A percentile compares a stretch with the other conserved stretches of the same genome.
phyloP scores from a whole-genome alignment of 1,140 invertebrate genomes.

The Leguminivora glycinivorella region DNA sequence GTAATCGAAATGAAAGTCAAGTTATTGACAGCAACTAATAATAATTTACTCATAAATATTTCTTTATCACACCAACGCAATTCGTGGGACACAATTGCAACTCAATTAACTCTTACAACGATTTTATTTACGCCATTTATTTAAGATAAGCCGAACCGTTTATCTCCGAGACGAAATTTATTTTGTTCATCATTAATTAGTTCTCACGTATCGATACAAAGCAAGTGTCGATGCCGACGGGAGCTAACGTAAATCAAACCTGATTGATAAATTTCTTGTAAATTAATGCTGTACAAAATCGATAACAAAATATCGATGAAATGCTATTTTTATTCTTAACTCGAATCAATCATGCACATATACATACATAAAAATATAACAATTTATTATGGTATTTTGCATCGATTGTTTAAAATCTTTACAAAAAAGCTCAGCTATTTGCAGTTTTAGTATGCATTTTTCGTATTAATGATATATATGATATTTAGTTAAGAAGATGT shows the following conservation, averaged over 20 bases:
- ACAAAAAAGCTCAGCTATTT: too few species aligned
- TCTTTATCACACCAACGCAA: neutral
- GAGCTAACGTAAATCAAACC: constrained; percentile 29
- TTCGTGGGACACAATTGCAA: constrained; percentile 12
- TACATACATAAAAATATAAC: too few species aligned
- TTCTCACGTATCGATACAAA: constrained; percentile 32
- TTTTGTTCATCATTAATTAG: constrained; percentile 34
- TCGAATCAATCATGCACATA: too few species aligned
- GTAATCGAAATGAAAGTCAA: neutral
- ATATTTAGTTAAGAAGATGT: too few species aligned
- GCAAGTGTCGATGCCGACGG: constrained; percentile 24
- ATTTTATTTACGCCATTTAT: constrained; percentile 12
- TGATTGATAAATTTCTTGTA: constrained; percentile 30
- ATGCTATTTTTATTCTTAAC: neutral
- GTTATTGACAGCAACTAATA: neutral
- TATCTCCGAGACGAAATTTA: constrained; percentile 28
- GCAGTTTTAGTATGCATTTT: too few species aligned
- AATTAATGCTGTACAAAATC: constrained; percentile 18
- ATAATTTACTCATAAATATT: neutral
- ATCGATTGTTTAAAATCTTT: too few species aligned
- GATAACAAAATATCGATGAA: constrained; percentile 16
- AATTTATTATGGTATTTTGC: too few species aligned
- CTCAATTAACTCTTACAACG: constrained; percentile 3
- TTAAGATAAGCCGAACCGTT: constrained; percentile 30
- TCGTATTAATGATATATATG: too few species aligned